Conservation (phyloP, 2,888 invertebrate species). For the Boloria euphrosyne region DNA sequence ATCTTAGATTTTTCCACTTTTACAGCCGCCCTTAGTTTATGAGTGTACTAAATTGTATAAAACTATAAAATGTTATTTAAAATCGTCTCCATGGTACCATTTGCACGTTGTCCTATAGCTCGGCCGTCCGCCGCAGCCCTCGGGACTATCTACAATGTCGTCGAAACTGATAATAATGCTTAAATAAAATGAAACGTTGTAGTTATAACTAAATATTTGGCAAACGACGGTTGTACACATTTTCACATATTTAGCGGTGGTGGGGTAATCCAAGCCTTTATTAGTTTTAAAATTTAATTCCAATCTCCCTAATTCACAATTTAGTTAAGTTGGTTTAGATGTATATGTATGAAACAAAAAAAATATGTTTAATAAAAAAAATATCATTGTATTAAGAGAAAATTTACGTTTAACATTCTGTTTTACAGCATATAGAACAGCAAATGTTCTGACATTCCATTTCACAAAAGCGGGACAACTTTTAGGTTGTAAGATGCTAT, state of each 20-base stretch:
- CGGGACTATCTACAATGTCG: conserved; percentile 68
- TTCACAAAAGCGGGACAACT: too few species aligned
- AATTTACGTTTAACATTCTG: too few species aligned
- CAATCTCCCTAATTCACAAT: background rate
- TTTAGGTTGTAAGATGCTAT: too few species aligned
- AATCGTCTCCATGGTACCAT: too few species aligned
- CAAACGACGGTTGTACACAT: conserved; percentile 53
- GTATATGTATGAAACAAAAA: background rate
- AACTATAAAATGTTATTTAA: too few species aligned
- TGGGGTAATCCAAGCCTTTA: conserved; percentile 27
- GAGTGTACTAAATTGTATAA: too few species aligned
- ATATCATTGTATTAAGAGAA: too few species aligned
- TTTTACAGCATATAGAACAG: too few species aligned
- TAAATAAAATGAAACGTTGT: conserved; percentile 53
- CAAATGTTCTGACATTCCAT: too few species aligned
- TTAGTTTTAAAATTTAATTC: background rate
- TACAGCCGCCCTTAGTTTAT: too few species aligned
- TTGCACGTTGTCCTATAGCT: conserved; percentile 45
- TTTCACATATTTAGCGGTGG: conserved; percentile 25
- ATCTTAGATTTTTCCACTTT: too few species aligned
- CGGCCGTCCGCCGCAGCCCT: conserved; percentile 54
- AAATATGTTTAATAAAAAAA: too few species aligned
- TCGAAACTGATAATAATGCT: conserved; percentile 57
- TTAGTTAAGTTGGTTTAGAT: background rate
- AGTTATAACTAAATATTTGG: conserved; percentile 74